Conservation (phyloP, 2,113 vertebrate genomes). For the Struthio camelus region DNA sequence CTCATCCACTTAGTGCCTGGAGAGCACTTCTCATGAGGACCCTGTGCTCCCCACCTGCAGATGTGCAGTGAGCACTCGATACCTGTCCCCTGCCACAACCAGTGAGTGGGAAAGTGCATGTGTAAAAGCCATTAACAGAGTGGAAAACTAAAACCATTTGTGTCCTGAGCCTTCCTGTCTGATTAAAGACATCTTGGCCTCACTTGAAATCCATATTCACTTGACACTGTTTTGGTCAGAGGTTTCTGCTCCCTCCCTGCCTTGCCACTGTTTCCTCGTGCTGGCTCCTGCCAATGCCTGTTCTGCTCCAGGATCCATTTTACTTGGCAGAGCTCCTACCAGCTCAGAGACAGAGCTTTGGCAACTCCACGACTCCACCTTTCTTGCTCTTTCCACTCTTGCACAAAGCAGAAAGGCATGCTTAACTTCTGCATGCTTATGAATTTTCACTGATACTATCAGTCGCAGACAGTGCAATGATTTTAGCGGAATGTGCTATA, state of each 20-base stretch:
- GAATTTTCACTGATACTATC: not conserved
- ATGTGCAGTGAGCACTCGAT: not conserved
- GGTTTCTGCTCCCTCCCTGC: not conserved
- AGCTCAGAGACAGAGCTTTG: not conserved
- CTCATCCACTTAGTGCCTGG: not conserved
- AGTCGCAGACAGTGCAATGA: not conserved
- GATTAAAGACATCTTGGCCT: not conserved
- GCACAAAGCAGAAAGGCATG: not conserved
- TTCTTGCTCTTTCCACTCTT: not conserved
- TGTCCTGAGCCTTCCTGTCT: not conserved
- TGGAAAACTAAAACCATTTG: not conserved
- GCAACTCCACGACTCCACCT: not conserved
- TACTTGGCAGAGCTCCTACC: not conserved
- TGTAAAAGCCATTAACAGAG: not conserved
- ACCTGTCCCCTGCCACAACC: not conserved
- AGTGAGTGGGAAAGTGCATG: fast-evolving
- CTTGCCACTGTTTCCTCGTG: not conserved
- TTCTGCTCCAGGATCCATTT: not conserved
- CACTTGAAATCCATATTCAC: not conserved
- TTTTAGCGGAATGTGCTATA: not conserved
- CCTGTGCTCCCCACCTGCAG: not conserved
- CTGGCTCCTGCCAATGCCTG: not conserved
- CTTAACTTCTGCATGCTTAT: not conserved
- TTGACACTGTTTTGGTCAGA: not conserved
- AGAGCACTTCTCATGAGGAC: not conserved